phyloP scores from a whole-genome alignment of 2,888 invertebrate species.

The Pandemis cinnamomeana region DNA sequence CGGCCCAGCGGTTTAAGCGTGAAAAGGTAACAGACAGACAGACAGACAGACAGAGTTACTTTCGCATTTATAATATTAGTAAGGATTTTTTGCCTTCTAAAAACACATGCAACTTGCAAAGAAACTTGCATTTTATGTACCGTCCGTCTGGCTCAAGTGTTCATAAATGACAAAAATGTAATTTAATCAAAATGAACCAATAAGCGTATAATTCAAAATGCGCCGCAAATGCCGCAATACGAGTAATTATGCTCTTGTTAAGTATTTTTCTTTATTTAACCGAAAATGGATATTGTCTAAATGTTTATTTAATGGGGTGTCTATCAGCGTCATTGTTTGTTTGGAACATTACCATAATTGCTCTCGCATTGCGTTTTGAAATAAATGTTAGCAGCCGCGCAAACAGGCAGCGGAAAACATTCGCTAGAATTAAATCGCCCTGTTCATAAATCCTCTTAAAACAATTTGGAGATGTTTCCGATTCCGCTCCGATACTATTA shows the following conservation, averaged over 20 bases:
- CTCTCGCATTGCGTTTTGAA: slow-evolving; percentile 21
- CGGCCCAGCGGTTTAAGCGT: no score
- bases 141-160: no score
- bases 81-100: no score
- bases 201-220: no score
- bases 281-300: slow-evolving; percentile 17
- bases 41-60: no score
- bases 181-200: no score
- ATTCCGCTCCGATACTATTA: slow-evolving; percentile 28
- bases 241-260: neutral
- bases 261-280: neutral
- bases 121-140: no score
- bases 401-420: slow-evolving; percentile 27
- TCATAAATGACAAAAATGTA: no score
- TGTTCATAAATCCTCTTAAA: slow-evolving; percentile 40
- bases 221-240: no score
- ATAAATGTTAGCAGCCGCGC: slow-evolving; percentile 26
- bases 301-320: slow-evolving; percentile 35
- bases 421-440: slow-evolving; percentile 32
- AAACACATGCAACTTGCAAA: no score
- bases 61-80: no score
- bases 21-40: no score
- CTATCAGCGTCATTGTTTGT: slow-evolving; percentile 33
- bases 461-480: slow-evolving; percentile 38
- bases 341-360: slow-evolving; percentile 38